These are phyloP conservation scores for Cirrhinus molitorella DNA, from an alignment of 2,797 vertebrate genomes.

Conservation along the genomic window DNA sequence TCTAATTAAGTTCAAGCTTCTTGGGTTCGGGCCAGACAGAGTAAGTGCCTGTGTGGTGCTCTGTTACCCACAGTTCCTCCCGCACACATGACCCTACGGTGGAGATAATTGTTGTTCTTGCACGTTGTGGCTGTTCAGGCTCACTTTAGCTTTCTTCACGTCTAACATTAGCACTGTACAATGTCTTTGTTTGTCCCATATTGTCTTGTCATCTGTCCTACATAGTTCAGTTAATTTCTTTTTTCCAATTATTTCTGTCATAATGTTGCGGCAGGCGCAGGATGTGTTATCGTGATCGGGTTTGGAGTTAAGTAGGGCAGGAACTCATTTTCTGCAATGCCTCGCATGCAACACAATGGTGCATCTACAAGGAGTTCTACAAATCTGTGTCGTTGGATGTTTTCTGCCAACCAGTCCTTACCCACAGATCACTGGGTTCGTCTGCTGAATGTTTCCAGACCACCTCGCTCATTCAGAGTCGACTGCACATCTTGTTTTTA, in stretches of 20 bases:
- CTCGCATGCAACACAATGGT: background rate
- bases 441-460: background rate
- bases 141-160: background rate
- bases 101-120: conserved; percentile 15
- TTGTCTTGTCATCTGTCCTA: background rate
- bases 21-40: conserved; percentile 21
- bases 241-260: background rate
- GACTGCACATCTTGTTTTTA: background rate
- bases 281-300: background rate
- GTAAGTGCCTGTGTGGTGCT: conserved; percentile 18
- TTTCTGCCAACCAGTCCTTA: background rate
- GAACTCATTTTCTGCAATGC: background rate
- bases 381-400: background rate
- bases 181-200: background rate
- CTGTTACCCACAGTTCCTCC: conserved; percentile 26
- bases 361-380: background rate
- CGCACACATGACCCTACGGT: background rate
- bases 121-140: background rate
- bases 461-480: background rate
- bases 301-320: conserved; percentile 4
- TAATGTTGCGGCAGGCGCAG: background rate
- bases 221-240: background rate
- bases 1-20: conserved; percentile 35
- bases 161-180: background rate
- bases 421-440: background rate